Percentiles rank a stretch among this genome's conserved stretches.
Evolutionary conservation across 2,888 invertebrate species (phyloP).

Genomic region (Mystacides longicornis): DNA sequence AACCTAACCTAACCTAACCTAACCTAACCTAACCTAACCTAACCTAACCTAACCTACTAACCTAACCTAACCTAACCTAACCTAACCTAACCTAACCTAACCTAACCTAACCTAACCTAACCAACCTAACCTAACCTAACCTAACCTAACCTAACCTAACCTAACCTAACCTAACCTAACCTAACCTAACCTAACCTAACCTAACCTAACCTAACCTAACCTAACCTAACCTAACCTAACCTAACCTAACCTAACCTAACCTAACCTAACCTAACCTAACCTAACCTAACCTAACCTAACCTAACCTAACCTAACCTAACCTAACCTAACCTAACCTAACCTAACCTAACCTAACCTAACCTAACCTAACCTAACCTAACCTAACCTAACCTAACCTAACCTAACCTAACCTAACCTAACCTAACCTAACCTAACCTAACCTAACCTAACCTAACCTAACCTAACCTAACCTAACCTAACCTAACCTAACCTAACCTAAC

Average conservation of each 20-base stretch:
- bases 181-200: constrained; percentile 10
- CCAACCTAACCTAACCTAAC: constrained; percentile 7
- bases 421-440: constrained; percentile 10
- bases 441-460: constrained; percentile 10
- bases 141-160: constrained; percentile 6
- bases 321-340: constrained; percentile 10
- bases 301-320: constrained; percentile 10
- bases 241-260: constrained; percentile 10
- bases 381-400: constrained; percentile 10
- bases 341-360: constrained; percentile 10
- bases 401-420: constrained; percentile 10
- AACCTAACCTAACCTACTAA: constrained; percentile 16
- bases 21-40: constrained; percentile 15
- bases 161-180: constrained; percentile 6
- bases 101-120: constrained; percentile 12
- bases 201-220: constrained; percentile 10
- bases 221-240: constrained; percentile 10
- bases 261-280: constrained; percentile 10
- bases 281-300: constrained; percentile 10
- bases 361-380: constrained; percentile 10
- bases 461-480: constrained; percentile 10
- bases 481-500: constrained; percentile 10
- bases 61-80: constrained; percentile 14
- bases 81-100: constrained; percentile 12
- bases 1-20: constrained; percentile 12